Percentiles rank a stretch among this genome's conserved stretches.
Evolutionary conservation across 2,888 invertebrate genomes (phyloP).

Genomic region (Ditylenchus weischeri): DNA sequence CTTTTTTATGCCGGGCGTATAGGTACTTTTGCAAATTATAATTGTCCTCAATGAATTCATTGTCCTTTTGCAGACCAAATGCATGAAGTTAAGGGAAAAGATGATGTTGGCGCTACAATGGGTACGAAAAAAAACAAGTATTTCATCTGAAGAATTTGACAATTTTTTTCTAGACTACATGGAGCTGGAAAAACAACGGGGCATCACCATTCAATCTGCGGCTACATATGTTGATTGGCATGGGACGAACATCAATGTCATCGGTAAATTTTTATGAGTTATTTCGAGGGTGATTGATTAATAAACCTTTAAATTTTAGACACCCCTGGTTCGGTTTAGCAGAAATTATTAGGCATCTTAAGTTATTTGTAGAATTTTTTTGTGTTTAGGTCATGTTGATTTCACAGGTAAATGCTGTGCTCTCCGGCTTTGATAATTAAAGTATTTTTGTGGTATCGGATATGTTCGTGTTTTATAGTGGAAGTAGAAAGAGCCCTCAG

Average conservation of each 20-base stretch:
- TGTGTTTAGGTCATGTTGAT: constrained; percentile 80
- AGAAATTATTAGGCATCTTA: no score
- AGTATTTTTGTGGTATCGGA: not conserved
- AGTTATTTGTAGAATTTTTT: no score
- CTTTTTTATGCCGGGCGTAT: constrained; percentile 95
- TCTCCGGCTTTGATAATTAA: no score
- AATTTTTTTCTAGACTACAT: constrained; percentile 72
- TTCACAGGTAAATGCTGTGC: constrained; percentile 68
- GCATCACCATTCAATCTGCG: constrained; percentile 99
- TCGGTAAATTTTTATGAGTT: constrained; percentile 59
- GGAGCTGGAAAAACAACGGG: constrained; percentile 94
- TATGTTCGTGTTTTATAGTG: constrained; percentile 76
- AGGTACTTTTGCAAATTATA: constrained; percentile 63
- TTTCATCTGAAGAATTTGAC: no score
- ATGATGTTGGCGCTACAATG: constrained; percentile 97
- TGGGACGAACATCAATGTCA: constrained; percentile 91
- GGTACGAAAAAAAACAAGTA: constrained; percentile 63
- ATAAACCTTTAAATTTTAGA: constrained; percentile 63
- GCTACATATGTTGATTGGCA: constrained; percentile 97
- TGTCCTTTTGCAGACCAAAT: constrained; percentile 64
- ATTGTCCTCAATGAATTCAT: no score
- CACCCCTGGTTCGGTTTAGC: constrained; percentile 70
- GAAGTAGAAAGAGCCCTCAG: constrained; percentile 93
- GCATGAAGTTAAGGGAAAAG: constrained; percentile 97
- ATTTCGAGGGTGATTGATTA: no score